Base-by-base conservation (phyloP, 2,888 invertebrate genomes). In the Gonocerus acuteangulatus region DNA sequence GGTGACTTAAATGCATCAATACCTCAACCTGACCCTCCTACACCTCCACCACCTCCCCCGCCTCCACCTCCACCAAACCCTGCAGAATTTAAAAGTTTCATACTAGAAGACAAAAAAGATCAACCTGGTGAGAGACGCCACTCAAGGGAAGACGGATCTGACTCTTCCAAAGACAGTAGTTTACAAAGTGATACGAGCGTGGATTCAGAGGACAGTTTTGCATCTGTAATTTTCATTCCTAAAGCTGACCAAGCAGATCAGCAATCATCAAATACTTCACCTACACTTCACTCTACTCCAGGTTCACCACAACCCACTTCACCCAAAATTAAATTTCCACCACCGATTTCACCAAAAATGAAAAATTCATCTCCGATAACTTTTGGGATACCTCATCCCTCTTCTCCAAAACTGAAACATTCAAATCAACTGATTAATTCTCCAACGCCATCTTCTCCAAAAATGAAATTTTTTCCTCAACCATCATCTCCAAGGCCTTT, bases 161-260 rank as follows among this genome's bases (percentile, higher is more conserved):
- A 89, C 72, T 89, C 89, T 4, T 89, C 89, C 1, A 89, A 89
- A 75, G 89, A 89, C 69, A 75, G 90, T 72, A 92, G 92, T 72
- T 79, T 93, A 62, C 93, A 93, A 75, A 92, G 92, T 73, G 94
- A 94, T 72, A 93, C 93, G 1, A 92, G 92, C 75, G 89, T 93
- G 34, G 94, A 94, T 73, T 91, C 91, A 1, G 93, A 94, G 73
- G 93, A 94, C 71, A 92, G 91, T 74, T 91, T 93, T 71, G 91
- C 92, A 62, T 92, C 92, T 66, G 93, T 94, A 48, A 93, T 94
- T 71, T 92, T 86, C 72, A 86, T 92, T 70, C 91, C 92, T 60
- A 90, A 89, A 75, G 84, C 87, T 52, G 87, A 88, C 69, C 80
- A 81, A 44, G 75, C 77, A 15, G 73, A 75, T 69, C 66, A 67